These are phyloP conservation scores for Adela reaumurella DNA, from an alignment of 2,888 invertebrate species.

Conservation along the genomic window DNA sequence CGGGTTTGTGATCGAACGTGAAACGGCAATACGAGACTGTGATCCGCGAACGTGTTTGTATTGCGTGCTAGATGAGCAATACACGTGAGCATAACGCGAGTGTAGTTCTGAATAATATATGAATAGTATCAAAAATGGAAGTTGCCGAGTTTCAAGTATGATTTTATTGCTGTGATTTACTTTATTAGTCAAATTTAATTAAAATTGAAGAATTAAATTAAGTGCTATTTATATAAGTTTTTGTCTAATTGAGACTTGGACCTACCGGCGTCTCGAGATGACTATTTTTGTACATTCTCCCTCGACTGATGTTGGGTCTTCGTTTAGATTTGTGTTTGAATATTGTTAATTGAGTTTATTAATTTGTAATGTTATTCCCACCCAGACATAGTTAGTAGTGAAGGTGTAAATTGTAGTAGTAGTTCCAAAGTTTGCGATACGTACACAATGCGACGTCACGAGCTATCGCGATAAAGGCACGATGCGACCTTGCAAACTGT, in stretches of 20 bases:
- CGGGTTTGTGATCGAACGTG: background rate
- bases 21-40: background rate
- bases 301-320: background rate
- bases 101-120: constrained; percentile 2
- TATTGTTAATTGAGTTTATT: background rate
- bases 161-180: background rate
- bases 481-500: no score
- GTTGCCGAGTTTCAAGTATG: no score
- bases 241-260: background rate
- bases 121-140: no score
- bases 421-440: no score
- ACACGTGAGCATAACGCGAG: background rate
- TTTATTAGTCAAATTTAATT: background rate
- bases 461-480: no score
- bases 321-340: background rate
- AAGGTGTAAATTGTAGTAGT: no score
- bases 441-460: no score
- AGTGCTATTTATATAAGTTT: background rate
- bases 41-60: no score
- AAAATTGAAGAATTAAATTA: background rate
- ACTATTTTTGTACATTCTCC: background rate
- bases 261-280: background rate
- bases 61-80: background rate
- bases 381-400: background rate
- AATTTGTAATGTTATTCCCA: background rate